Evolutionary conservation across 2,113 vertebrate genomes (phyloP).

Genomic region (Aythya baeri): DNA sequence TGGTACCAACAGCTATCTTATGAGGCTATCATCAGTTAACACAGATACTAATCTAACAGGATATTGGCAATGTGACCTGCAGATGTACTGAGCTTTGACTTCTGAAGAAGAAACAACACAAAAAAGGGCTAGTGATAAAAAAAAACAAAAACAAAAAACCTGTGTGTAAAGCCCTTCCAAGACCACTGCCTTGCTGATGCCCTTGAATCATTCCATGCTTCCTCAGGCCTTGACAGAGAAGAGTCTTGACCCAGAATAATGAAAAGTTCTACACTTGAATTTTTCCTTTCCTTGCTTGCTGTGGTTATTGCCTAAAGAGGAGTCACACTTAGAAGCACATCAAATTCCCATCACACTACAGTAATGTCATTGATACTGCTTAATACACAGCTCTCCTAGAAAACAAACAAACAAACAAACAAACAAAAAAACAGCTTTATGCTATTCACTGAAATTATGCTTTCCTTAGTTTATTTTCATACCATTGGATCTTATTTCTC

Average conservation of each 20-base stretch:
- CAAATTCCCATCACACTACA: neutral
- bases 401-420: neutral
- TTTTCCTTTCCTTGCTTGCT: neutral
- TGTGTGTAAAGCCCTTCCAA: neutral
- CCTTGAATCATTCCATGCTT: neutral
- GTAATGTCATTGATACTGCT: neutral
- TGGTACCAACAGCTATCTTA: slow-evolving; percentile 4
- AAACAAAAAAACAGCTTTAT: neutral
- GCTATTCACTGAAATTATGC: neutral
- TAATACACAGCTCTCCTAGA: neutral
- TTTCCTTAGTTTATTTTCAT: neutral
- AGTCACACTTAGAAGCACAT: neutral
- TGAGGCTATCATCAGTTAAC: neutral
- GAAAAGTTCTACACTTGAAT: neutral
- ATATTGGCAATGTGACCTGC: slow-evolving; percentile 35
- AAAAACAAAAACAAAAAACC: neutral
- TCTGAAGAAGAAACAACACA: neutral
- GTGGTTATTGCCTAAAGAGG: neutral
- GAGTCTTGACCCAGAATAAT: neutral
- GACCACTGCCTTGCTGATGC: neutral
- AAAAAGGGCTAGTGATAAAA: neutral
- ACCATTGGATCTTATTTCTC: neutral
- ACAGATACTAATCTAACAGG: slow-evolving; percentile 8
- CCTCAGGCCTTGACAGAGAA: neutral
- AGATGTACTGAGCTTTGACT: neutral